A percentile compares a stretch with the other conserved stretches of the same genome.
These are phyloP conservation scores for Ceriagrion tenellum DNA, from an alignment of 2,888 invertebrate species.

Conservation along the genomic window DNA sequence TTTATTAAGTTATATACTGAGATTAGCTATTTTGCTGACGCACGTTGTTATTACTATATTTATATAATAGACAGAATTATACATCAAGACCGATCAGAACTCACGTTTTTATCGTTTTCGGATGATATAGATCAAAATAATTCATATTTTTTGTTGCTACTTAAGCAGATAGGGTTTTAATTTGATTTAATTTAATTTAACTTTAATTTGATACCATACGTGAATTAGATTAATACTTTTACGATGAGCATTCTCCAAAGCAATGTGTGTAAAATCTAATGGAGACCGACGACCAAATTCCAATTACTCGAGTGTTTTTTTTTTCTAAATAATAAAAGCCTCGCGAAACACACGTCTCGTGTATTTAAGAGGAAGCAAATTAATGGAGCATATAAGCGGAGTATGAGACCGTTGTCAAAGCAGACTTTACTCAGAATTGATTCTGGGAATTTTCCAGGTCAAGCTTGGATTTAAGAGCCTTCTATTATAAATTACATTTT, in stretches of 20 bases:
- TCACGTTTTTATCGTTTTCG: too few relatives aligned
- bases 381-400: neutral
- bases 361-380: neutral
- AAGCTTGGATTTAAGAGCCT: neutral
- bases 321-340: neutral
- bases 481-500: neutral
- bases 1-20: too few relatives aligned
- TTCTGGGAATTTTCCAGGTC: constrained; percentile 10
- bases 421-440: neutral
- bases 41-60: too few relatives aligned
- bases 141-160: neutral
- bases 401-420: neutral
- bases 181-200: too few relatives aligned
- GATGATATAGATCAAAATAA: too few relatives aligned
- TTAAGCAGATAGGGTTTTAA: neutral
- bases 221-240: neutral
- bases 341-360: neutral
- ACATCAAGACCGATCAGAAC: too few relatives aligned
- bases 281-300: neutral
- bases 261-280: neutral
- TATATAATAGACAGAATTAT: too few relatives aligned
- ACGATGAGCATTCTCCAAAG: neutral
- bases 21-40: too few relatives aligned
- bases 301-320: neutral
- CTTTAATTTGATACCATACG: neutral